Conservation (phyloP, 2,888 invertebrate species). For the Mactromeris polynyma region DNA sequence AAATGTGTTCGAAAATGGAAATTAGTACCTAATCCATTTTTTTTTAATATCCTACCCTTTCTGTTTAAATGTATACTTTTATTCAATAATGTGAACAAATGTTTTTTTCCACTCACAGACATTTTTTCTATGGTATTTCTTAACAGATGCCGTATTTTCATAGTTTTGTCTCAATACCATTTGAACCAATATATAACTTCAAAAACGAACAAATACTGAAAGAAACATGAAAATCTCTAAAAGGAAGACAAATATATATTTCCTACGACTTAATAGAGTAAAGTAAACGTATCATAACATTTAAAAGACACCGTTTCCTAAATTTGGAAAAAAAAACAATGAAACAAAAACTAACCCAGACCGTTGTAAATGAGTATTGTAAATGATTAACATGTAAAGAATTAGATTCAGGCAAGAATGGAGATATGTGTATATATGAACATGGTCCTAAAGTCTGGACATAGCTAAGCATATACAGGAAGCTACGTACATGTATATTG, state of each 20-base stretch:
- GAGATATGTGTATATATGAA: neutral
- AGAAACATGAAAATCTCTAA: neutral
- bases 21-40: no score
- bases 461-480: neutral
- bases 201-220: neutral
- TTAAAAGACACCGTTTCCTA: no score
- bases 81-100: no score
- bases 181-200: neutral
- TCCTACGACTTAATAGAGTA: neutral
- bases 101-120: no score
- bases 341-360: neutral
- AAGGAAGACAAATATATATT: neutral
- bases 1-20: no score
- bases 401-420: slow-evolving; percentile 3
- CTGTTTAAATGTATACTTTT: no score
- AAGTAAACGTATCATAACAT: no score
- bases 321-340: neutral
- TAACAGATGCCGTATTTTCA: no score
- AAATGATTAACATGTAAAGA: neutral
- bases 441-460: neutral
- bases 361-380: neutral
- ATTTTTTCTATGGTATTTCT: no score
- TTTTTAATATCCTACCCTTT: no score
- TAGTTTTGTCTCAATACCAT: neutral
- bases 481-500: neutral